Evolutionary conservation across 2,888 invertebrate species (phyloP), one percentile per base, ranked within the genome.

Genomic region (Mimumesa dahlbomi): DNA sequence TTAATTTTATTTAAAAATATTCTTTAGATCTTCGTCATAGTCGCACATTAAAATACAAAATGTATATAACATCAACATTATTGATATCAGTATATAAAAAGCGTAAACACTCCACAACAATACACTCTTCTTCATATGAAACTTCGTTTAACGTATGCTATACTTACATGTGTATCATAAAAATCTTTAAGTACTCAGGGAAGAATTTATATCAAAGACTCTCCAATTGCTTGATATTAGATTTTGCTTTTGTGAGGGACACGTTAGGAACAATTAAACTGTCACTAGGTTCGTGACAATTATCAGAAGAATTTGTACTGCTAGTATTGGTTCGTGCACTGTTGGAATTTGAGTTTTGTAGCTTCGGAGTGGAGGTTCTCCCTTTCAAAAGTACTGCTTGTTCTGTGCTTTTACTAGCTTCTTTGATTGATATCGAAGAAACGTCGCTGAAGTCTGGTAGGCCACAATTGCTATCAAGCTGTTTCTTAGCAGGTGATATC

Each of bases 351-450:
- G 84, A 84, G 53, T 83, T 74, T 18, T 84, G 84, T 14, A 86
- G 72, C 66, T 88, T 89, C 1, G 89, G 89, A 0, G 89, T 89
- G 0, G 89, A 89, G 1, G 89, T 89, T 61, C 89, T 84, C 3
- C 84, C 89, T 56, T 86, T 88, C 53, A 86, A 76, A 7, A 89
- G 82, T 2, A 89, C 85, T 1, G 86, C 87, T 43, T 83, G 77
- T 45, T 89, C 89, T 0, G 89, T 89, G 46, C 88, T 88, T 68
- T 88, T 89, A 50, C 86, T 89, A 0, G 85, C 84, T 45, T 88
- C 87, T 52, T 83, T 87, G 0, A 89, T 85, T 0, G 89, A 89
- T 72, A 89, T 89, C 11, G 89, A 88, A 0, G 89, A 89, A 0
- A 89, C 85, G 21, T 89, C 89, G 48, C 89, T 89, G 18, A 89